Evolutionary conservation across 1,140 invertebrate species (phyloP), one percentile per base, ranked within the genome.

Genomic region (Pseudachorutes palmiensis): DNA sequence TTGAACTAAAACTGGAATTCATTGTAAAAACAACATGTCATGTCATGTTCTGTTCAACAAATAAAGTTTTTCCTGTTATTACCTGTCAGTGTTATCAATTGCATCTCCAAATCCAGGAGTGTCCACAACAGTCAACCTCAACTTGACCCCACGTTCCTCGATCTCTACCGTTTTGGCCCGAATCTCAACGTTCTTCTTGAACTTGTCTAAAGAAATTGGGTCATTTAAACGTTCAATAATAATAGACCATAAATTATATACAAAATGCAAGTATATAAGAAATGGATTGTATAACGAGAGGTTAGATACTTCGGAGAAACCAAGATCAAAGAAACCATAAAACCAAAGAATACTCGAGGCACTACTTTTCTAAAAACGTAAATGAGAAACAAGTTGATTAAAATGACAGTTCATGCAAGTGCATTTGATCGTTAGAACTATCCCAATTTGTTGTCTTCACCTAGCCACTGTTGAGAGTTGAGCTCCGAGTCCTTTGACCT

Each of bases 21-120:
- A 59, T 30, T 36, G 58, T 57, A 49, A 22, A 57, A 60, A 59
- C 61, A 62, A 9, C n/a, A 64, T 51, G 19, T 5, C 3, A 2
- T 9, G 1, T 61, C 19, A 24, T 32, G 12, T 14, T 45, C 0
- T 45, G 26, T 16, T 33, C 29, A 30, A 31, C 55, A 57, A 22
- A 24, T n/a, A 24, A 57, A 69, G 51, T 49, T 31, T 64, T n/a
- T n/a, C n/a, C n/a, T n/a, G 70, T 45, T 69, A 62, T 75, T 75
- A 87, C 85, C 87, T 93, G 78, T 94, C 92, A 28, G 88, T 92
- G 79, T 98, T 98, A 78, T 99, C 89, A 73, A 99, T 96, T n/a
- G 94, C 92, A 83, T 99, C 97, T 22, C 97, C 97, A 81, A 95
- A 99, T 16, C 97, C 97, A 33, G 96, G 96, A 1, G 97, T 99